phyloP scores from a whole-genome alignment of 1,140 invertebrate species.

The Phocides pigmalion region DNA sequence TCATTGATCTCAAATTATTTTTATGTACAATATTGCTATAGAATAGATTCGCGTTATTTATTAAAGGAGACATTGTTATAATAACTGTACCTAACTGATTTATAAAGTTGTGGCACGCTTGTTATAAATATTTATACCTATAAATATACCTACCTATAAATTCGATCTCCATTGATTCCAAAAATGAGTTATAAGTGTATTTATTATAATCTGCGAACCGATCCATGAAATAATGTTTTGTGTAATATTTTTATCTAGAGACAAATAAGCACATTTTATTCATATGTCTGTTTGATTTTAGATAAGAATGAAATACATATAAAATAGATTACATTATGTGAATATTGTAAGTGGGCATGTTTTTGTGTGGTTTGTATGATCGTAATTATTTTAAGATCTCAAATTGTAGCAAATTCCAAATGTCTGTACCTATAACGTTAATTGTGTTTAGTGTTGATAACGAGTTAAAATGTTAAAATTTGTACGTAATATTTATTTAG shows the following conservation, averaged over 20 bases:
- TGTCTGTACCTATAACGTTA: constrained; percentile 43
- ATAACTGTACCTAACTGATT: constrained; percentile 16
- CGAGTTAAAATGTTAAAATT: constrained; percentile 68
- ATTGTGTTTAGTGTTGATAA: constrained; percentile 56
- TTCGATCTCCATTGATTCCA: constrained; percentile 70
- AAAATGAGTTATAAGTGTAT: constrained; percentile 51
- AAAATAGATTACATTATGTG: constrained; percentile 20
- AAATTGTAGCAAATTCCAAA: constrained; percentile 63
- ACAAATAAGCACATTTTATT: constrained; percentile 7
- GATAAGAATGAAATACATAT: constrained; percentile 6
- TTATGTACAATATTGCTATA: constrained; percentile 68
- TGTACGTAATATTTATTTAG: constrained; percentile 79
- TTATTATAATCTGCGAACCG: constrained; percentile 38
- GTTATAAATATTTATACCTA: constrained; percentile 28
- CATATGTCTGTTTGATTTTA: constrained; percentile 9
- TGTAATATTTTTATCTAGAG: constrained; percentile 11
- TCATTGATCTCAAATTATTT: constrained; percentile 81
- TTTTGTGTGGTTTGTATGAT: constrained; percentile 40
- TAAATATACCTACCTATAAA: no score
- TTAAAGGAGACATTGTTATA: constrained; percentile 53
- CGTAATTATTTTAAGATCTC: constrained; percentile 66
- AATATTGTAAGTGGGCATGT: constrained; percentile 15
- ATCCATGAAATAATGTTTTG: constrained; percentile 18
- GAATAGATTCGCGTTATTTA: constrained; percentile 70
- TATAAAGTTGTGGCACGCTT: constrained; percentile 9